phyloP scores from a whole-genome alignment of 2,888 invertebrate species.

The Papilio elwesi region DNA sequence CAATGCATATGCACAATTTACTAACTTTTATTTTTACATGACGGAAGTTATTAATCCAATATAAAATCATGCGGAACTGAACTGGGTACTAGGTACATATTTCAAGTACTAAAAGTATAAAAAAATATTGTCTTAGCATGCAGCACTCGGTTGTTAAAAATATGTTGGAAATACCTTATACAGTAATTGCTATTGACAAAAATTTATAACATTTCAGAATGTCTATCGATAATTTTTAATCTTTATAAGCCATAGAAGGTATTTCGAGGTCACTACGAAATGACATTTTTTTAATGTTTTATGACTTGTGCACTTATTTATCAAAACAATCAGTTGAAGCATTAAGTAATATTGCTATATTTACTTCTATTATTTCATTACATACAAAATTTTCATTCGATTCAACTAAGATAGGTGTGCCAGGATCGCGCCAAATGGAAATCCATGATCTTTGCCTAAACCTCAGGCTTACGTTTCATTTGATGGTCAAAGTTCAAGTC shows the following conservation, averaged over 20 bases:
- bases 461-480: too few relatives aligned
- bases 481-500: too few relatives aligned
- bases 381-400: not conserved
- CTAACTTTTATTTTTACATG: not conserved
- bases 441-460: too few relatives aligned
- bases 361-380: not conserved
- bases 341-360: not conserved
- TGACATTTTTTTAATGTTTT: conserved; percentile 20
- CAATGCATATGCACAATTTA: not conserved
- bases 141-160: not conserved
- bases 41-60: not conserved
- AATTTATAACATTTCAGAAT: conserved; percentile 19
- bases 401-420: too few relatives aligned
- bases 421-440: too few relatives aligned
- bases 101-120: conserved; percentile 3
- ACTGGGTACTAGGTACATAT: not conserved
- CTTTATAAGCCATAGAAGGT: conserved; percentile 18
- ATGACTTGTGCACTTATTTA: conserved; percentile 16
- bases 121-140: conserved; percentile 1
- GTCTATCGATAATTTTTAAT: conserved; percentile 10
- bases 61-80: conserved; percentile 20
- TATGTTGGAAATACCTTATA: conserved; percentile 12
- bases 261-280: conserved; percentile 13
- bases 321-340: not conserved
- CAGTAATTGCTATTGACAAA: conserved; percentile 17